Base-by-base conservation (phyloP, 2,888 invertebrate species). In the Teleiodes luculella region DNA sequence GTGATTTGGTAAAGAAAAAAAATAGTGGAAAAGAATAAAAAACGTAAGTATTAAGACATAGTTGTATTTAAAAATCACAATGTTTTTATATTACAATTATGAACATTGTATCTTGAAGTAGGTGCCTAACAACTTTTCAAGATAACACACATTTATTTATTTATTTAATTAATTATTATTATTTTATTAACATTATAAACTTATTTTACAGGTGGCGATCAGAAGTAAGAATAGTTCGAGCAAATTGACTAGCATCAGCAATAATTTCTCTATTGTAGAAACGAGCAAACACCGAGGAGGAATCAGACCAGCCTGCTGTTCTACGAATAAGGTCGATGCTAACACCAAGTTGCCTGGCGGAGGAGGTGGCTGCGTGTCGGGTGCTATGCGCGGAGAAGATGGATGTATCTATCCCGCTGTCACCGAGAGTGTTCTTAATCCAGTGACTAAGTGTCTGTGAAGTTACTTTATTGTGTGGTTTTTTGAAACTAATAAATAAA, bases 151-250 rank as follows among this genome's bases (percentile, higher is more conserved):
- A 3, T 24, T 24, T 24, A 24, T n/a, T 24, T 24, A 24, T 24
- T 4, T 24, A 6, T 24, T 4, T 24, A 24, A 6, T 4, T 4
- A 6, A 24, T 24, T 24, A 24, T 4, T 24, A 4, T 4, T 24
- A 24, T 24, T 24, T 24, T 24, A 24, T n/a, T n/a, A n/a, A n/a
- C n/a, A n/a, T n/a, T n/a, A n/a, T n/a, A n/a, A n/a, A n/a, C n/a
- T n/a, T n/a, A n/a, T n/a, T 64, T 24, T 33, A 13, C 1, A 63
- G 62, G 61, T 63, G 60, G 60, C 13, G 28, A 30, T 11, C 18
- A 2, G 54, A 54, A n/a, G 33, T 61, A 8, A 20, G 52, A 3
- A 28, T 48, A 46, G 51, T 30, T 11, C 49, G 53, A 14, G 10
- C 24, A 24, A 24, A 24, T 24, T 24, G 3, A 24, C 6, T 24